Percentiles rank a stretch among this genome's conserved stretches.
phyloP scores from a whole-genome alignment of 2,888 invertebrate genomes.

The Eupithecia abbreviata region DNA sequence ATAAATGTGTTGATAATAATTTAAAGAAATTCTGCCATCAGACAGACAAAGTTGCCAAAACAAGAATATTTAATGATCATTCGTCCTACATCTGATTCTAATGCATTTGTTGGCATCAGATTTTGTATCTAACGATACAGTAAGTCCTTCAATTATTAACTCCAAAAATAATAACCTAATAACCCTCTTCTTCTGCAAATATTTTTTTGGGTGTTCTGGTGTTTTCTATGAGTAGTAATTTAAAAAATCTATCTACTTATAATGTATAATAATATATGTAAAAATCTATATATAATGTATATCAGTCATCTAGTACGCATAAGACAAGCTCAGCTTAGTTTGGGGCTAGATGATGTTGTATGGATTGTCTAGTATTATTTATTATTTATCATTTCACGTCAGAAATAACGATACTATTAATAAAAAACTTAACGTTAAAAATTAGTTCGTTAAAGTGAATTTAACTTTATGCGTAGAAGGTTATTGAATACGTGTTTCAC shows the following conservation, averaged over 20 bases:
- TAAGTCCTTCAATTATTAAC: neutral
- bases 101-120: slow-evolving; percentile 19
- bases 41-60: slow-evolving; percentile 15
- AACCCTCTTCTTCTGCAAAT: neutral
- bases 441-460: too few relatives aligned
- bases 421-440: neutral
- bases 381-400: neutral
- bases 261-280: too few relatives aligned
- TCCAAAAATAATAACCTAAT: neutral
- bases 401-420: neutral
- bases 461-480: neutral
- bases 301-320: too few relatives aligned
- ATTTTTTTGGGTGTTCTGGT: too few relatives aligned
- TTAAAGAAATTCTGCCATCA: slow-evolving; percentile 17
- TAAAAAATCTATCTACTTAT: too few relatives aligned
- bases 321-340: too few relatives aligned
- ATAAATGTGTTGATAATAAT: slow-evolving; percentile 22
- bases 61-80: slow-evolving; percentile 13
- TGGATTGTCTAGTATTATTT: too few relatives aligned
- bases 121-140: neutral
- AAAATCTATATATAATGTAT: too few relatives aligned
- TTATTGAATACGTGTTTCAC: neutral
- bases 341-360: too few relatives aligned
- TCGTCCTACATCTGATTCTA: slow-evolving; percentile 20
- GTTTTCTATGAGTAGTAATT: too few relatives aligned